Percentiles rank a stretch among this genome's conserved stretches.
Conservation (phyloP, 2,888 invertebrate genomes). For the Mellilla xanthometata region DNA sequence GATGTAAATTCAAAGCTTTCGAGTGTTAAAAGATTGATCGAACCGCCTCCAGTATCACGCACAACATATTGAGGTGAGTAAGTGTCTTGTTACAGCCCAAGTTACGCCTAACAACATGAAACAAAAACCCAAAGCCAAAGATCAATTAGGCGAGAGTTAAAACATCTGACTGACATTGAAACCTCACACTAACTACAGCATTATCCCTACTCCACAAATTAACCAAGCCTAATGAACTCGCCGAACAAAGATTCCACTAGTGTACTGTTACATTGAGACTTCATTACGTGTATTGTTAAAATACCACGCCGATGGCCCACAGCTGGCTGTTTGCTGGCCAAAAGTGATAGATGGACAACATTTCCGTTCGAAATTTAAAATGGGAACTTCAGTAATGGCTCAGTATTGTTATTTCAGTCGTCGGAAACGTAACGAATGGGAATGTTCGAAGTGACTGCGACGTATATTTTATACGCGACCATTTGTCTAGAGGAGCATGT, state of each 20-base stretch:
- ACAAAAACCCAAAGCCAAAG: slow-evolving; percentile 17
- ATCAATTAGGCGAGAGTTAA: slow-evolving; percentile 22
- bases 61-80: neutral
- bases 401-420: slow-evolving; percentile 77
- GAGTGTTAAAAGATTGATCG: neutral
- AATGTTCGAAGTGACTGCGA: slow-evolving; percentile 67
- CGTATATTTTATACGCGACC: slow-evolving; percentile 70
- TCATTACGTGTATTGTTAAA: slow-evolving; percentile 47
- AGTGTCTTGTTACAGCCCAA: slow-evolving; percentile 2
- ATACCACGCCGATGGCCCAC: slow-evolving; percentile 35
- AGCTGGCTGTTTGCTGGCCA: slow-evolving; percentile 59
- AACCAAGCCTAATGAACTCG: slow-evolving; percentile 26
- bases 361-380: slow-evolving; percentile 62
- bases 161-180: slow-evolving; percentile 22
- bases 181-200: slow-evolving; percentile 23
- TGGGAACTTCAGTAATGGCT: slow-evolving; percentile 47
- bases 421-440: slow-evolving; percentile 70
- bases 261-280: slow-evolving; percentile 39
- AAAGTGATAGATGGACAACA: slow-evolving; percentile 63
- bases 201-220: slow-evolving; percentile 25
- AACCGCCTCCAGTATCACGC: neutral
- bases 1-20: neutral
- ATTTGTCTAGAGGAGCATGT: slow-evolving; percentile 73
- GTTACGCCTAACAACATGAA: slow-evolving; percentile 9
- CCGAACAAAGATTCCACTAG: slow-evolving; percentile 31